These are phyloP conservation scores for Furnarius figulus DNA, from an alignment of 2,113 vertebrate species.

Conservation along the genomic window DNA sequence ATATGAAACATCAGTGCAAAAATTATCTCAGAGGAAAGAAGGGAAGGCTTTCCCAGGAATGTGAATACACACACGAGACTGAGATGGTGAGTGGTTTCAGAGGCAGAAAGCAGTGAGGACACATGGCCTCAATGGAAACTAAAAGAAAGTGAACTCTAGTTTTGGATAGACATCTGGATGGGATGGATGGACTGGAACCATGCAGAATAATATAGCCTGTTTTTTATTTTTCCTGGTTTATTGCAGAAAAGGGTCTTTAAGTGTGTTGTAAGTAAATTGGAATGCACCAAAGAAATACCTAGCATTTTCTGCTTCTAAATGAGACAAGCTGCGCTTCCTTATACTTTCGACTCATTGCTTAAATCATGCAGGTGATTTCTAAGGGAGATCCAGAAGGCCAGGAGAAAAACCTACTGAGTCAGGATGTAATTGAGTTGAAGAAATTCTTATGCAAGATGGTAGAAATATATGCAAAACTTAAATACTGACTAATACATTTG, in stretches of 20 bases:
- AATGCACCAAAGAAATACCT: neutral
- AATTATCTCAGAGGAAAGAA: neutral
- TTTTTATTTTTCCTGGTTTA: neutral
- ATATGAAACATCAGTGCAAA: neutral
- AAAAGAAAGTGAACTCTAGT: neutral
- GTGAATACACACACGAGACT: neutral
- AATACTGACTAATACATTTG: neutral
- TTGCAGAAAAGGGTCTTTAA: neutral
- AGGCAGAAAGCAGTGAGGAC: neutral
- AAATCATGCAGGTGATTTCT: neutral
- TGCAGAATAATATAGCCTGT: neutral
- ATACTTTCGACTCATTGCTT: neutral
- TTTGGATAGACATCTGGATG: neutral
- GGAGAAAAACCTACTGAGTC: neutral
- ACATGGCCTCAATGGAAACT: neutral
- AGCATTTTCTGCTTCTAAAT: neutral
- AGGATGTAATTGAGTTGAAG: neutral
- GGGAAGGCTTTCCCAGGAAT: constrained; percentile 10
- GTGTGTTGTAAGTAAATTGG: neutral
- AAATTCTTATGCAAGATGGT: neutral
- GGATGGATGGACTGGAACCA: neutral
- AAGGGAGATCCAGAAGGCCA: neutral
- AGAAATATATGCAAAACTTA: neutral
- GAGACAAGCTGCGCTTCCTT: neutral
- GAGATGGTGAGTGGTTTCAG: neutral